phyloP scores from a whole-genome alignment of 2,113 vertebrate genomes.

The Tor tambroides region DNA sequence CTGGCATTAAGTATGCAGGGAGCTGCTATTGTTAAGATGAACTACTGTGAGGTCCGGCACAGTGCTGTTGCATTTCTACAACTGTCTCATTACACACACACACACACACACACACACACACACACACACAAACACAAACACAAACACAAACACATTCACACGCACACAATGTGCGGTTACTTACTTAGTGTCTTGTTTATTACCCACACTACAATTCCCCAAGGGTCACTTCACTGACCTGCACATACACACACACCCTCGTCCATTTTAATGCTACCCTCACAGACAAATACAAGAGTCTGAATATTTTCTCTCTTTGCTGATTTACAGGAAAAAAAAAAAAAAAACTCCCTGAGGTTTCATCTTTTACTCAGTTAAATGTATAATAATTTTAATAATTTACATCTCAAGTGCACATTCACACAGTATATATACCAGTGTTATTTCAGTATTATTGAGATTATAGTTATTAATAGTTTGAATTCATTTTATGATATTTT shows the following conservation, averaged over 20 bases:
- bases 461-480: no score
- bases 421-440: no score
- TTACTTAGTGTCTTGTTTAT: constrained; percentile 53
- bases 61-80: constrained; percentile 52
- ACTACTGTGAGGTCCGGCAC: constrained; percentile 56
- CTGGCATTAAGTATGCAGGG: constrained; percentile 53
- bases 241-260: constrained; percentile 26
- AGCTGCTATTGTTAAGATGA: constrained; percentile 58
- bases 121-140: constrained; percentile 44
- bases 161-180: constrained; percentile 31
- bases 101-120: constrained; percentile 49
- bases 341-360: not conserved
- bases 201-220: constrained; percentile 44
- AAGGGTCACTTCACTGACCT: constrained; percentile 49
- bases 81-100: constrained; percentile 8
- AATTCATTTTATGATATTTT: no score
- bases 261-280: constrained; percentile 32
- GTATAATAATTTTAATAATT: not conserved
- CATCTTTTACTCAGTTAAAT: not conserved
- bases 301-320: not conserved
- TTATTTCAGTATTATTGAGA: no score
- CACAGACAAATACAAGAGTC: constrained; percentile 4
- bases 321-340: not conserved
- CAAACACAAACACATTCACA: constrained; percentile 43
- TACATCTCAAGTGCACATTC: no score